Percentiles rank a stretch among this genome's conserved stretches.
Evolutionary conservation across 1,140 invertebrate species (phyloP).

Genomic region (Drosophila guanche): DNA sequence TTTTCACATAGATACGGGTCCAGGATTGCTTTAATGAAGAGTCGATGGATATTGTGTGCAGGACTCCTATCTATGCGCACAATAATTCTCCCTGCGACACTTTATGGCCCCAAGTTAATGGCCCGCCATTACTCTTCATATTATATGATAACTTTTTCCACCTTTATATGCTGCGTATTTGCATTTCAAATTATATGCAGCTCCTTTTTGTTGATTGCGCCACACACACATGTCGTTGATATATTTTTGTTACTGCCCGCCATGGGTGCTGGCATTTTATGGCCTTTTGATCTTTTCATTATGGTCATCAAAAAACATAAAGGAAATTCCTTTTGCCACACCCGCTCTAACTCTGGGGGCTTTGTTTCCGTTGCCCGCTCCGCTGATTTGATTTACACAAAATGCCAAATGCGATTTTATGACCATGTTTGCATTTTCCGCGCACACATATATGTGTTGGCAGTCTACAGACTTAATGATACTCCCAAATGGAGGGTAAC

Average conservation of each 20-base stretch:
- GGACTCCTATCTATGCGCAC: not conserved
- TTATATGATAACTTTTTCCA: not conserved
- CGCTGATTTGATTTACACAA: constrained; percentile 47
- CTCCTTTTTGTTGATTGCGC: not conserved
- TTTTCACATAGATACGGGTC: not conserved
- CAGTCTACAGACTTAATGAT: too few species aligned
- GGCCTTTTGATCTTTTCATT: constrained; percentile 61
- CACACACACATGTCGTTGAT: constrained; percentile 4
- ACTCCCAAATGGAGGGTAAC: too few species aligned
- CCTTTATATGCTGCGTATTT: not conserved
- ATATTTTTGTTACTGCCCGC: constrained; percentile 18
- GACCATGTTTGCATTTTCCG: constrained; percentile 6
- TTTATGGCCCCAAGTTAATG: constrained; percentile 6
- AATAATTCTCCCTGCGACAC: not conserved
- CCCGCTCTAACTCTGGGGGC: too few species aligned
- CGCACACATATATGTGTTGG: not conserved
- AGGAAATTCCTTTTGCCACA: constrained; percentile 3
- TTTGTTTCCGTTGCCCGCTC: not conserved
- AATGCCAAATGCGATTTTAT: constrained; percentile 43
- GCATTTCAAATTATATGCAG: constrained; percentile 5
- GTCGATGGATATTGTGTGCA: not conserved
- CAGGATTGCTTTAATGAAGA: constrained; percentile 17
- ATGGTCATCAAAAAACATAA: constrained; percentile 46
- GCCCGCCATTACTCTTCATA: not conserved
- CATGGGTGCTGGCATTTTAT: constrained; percentile 33